These are phyloP conservation scores for Rallus limicola DNA, from an alignment of 2,113 vertebrate species.

Conservation along the genomic window DNA sequence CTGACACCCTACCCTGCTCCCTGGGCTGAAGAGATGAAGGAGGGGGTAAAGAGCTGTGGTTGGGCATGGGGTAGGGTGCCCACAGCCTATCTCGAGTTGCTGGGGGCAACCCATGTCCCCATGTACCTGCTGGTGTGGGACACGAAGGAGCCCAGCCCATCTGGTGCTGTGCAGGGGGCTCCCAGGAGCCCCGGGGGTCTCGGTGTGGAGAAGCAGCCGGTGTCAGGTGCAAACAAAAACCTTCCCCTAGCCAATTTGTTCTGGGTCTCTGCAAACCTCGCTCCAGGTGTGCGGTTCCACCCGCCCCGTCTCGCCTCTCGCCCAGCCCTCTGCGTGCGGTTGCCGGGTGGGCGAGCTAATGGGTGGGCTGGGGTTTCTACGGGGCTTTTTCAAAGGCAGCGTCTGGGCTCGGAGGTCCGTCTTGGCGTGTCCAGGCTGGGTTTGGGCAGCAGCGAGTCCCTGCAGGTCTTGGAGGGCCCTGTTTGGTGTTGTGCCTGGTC, in stretches of 20 bases:
- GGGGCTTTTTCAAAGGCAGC: neutral
- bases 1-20: neutral
- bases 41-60: neutral
- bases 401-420: neutral
- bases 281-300: neutral
- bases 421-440: neutral
- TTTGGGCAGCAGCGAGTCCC: neutral
- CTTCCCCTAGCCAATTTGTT: neutral
- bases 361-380: neutral
- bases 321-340: neutral
- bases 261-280: neutral
- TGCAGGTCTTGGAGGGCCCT: neutral
- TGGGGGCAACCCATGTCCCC: neutral
- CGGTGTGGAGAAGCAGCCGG: neutral
- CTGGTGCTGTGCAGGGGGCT: neutral
- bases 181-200: accelerated
- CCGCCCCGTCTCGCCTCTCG: neutral
- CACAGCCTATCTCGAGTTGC: neutral
- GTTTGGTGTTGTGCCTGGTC: neutral
- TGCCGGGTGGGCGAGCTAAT: neutral
- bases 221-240: conserved; percentile 31
- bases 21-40: neutral
- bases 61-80: no score
- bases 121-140: neutral
- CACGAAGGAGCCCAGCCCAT: accelerated